phyloP scores from a whole-genome alignment of 2,797 vertebrate species.

The Chlorospingus flavigularis region DNA sequence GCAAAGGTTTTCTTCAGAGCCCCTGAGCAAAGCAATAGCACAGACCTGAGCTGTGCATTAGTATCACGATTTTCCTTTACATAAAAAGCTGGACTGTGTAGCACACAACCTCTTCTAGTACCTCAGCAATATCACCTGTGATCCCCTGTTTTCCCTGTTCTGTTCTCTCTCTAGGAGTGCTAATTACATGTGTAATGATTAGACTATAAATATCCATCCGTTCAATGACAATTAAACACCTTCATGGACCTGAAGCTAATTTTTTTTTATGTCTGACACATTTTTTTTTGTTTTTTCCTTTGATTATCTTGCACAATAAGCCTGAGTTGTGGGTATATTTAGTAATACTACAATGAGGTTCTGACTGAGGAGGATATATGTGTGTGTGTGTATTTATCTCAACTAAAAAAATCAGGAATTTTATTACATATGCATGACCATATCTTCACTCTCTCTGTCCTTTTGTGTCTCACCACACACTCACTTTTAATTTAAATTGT shows the following conservation, averaged over 20 bases:
- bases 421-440: neutral
- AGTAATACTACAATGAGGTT: neutral
- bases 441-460: neutral
- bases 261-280: neutral
- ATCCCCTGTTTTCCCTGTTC: neutral
- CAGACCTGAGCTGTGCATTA: neutral
- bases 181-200: conserved; percentile 16
- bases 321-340: neutral
- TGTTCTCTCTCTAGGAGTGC: neutral
- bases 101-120: neutral
- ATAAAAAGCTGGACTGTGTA: neutral
- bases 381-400: neutral
- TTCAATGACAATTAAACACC: neutral
- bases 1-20: neutral
- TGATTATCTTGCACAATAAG: neutral
- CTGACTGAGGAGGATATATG: neutral
- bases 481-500: neutral
- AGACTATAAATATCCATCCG: conserved; percentile 8
- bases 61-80: neutral
- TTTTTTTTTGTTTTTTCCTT: neutral
- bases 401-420: neutral
- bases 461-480: neutral
- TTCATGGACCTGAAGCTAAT: neutral
- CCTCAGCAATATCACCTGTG: neutral
- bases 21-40: no score